phyloP scores from a whole-genome alignment of 2,888 invertebrate genomes.

The Nomada hirtipes region DNA sequence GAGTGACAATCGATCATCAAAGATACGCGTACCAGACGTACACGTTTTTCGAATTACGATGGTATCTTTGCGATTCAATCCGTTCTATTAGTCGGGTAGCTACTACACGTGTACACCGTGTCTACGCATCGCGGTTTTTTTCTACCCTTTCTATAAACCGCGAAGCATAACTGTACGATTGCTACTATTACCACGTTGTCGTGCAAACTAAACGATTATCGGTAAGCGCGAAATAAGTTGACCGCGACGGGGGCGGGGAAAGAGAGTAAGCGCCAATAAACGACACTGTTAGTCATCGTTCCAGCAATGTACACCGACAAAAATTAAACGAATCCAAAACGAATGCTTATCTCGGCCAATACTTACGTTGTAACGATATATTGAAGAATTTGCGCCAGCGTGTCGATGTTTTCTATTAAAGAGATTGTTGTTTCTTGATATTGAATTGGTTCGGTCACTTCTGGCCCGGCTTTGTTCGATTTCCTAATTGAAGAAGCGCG shows the following conservation, averaged over 20 bases:
- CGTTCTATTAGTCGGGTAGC: no score
- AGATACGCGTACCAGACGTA: background rate
- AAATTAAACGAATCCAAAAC: background rate
- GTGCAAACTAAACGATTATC: background rate
- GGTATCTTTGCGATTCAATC: no score
- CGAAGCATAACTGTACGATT: background rate
- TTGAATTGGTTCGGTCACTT: slow-evolving; percentile 42
- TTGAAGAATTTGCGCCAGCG: slow-evolving; percentile 82
- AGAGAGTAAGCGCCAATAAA: background rate
- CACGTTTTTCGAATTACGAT: background rate
- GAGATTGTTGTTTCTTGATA: slow-evolving; percentile 46
- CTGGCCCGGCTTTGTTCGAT: slow-evolving; percentile 6
- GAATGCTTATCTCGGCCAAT: slow-evolving; percentile 19
- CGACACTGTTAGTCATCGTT: background rate
- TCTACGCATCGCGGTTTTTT: background rate
- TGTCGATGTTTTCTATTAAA: slow-evolving; percentile 76
- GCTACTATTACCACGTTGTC: background rate
- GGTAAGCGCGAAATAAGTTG: background rate
- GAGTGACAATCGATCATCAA: background rate
- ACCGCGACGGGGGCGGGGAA: background rate
- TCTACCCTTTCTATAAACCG: background rate
- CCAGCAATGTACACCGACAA: background rate
- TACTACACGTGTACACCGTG: no score
- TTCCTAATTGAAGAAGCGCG: slow-evolving; percentile 2
- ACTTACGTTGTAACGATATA: slow-evolving; percentile 80